Percentiles rank a stretch among this genome's conserved stretches.
Evolutionary conservation across 2,797 vertebrate genomes (phyloP).

Genomic region (Sitta carolinensis): DNA sequence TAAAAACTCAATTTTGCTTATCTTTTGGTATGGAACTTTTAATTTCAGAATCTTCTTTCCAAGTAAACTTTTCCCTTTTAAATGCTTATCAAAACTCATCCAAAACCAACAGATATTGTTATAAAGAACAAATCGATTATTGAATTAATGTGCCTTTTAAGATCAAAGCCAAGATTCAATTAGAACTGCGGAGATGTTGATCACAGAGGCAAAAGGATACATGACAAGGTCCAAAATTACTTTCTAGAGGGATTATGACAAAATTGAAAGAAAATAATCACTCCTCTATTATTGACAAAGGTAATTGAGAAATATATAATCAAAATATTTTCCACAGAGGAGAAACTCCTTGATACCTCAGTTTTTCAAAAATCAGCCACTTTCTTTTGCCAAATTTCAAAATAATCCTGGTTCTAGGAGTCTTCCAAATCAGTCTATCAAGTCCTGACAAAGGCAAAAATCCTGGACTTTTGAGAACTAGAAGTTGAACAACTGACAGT

Average conservation of each 20-base stretch:
- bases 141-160: not conserved
- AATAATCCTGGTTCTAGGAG: not conserved
- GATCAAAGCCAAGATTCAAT: not conserved
- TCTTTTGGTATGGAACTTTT: not conserved
- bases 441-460: not conserved
- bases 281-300: not conserved
- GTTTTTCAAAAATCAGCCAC: not conserved
- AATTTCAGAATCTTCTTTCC: not conserved
- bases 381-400: not conserved
- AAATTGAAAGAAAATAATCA: not conserved
- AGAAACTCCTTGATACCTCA: not conserved
- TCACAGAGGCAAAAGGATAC: not conserved
- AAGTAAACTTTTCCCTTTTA: not conserved
- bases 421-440: not conserved
- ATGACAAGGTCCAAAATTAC: not conserved
- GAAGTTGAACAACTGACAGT: not conserved
- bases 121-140: not conserved
- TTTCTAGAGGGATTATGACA: not conserved
- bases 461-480: not conserved
- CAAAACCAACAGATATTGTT: not conserved
- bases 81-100: not conserved
- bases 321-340: not conserved
- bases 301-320: not conserved
- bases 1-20: not conserved
- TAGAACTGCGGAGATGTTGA: not conserved